Evolutionary conservation across 2,888 invertebrate genomes (phyloP), one percentile per base, ranked within the genome.

Genomic region (Maniola hyperantus): DNA sequence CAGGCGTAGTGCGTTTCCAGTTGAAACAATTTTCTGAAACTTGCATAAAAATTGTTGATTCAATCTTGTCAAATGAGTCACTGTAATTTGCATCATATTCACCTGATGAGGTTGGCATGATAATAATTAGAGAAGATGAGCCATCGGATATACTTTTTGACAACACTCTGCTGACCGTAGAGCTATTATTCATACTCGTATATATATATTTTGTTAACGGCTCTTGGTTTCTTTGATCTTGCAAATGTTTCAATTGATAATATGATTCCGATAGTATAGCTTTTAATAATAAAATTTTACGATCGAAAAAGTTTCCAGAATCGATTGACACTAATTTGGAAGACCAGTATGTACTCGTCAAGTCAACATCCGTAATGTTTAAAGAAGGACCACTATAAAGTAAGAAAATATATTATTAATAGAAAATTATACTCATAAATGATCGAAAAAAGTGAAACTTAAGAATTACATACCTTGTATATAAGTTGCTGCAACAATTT

Each of bases 91-190:
- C 26, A 18, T 51, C 61, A 39, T 7, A 48, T 13, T 77, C 77
- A 42, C 81, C 80, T 34, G 72, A 71, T 2, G 79, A 74, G 6
- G 77, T 76, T 5, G 83, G 76, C 10, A 86, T 74, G 0, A 84
- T 73, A 11, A 86, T 67, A 58, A 79, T 79, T 34, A 84, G 73
- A 6, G 84, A 83, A 0, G 85, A 84, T 4, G 74, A 65, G 44
- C 74, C 60, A 20, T 64, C 8, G 33, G 66, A 42, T 36, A 36
- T 26, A 8, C n/a, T 46, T 44, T 53, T 39, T 13, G 66, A 64
- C 26, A 61, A 36, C 36, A 48, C 15, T 18, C 42, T 33, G 10
- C 39, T 18, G 8, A 65, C n/a, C 5, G 59, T 26, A 0, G 20
- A 15, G 34, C 20, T 13, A 48, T 20, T 36, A 15, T 20, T 11